A percentile compares a stretch with the other conserved stretches of the same genome.
Conservation (phyloP, 1,140 invertebrate genomes). For the Trichogramma pretiosum region DNA sequence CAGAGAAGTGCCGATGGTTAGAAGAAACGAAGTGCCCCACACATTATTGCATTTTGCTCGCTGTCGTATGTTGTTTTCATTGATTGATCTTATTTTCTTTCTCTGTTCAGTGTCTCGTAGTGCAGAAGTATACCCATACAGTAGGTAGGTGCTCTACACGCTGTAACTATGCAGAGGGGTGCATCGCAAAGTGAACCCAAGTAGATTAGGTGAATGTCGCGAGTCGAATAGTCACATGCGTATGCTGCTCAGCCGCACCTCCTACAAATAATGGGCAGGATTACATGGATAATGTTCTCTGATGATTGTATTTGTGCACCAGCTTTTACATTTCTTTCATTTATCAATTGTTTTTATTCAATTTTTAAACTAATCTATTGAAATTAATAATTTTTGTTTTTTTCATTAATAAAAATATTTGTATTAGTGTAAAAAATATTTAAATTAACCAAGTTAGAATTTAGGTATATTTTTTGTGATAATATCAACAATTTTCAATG, state of each 20-base stretch:
- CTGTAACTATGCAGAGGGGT: conserved; percentile 44
- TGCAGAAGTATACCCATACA: conserved; percentile 40
- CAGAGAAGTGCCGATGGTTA: conserved; percentile 27
- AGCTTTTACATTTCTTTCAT: conserved; percentile 11
- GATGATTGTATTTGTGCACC: neutral
- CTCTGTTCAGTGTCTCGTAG: conserved; percentile 27
- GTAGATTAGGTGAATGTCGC: conserved; percentile 38
- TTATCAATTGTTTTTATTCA: too few relatives aligned
- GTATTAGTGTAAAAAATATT: too few relatives aligned
- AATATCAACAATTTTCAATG: too few relatives aligned
- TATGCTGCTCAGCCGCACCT: conserved; percentile 44
- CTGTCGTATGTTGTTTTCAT: conserved; percentile 9
- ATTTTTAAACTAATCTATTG: neutral
- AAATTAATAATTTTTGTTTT: neutral
- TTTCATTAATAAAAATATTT: neutral
- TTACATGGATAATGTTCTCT: conserved; percentile 35
- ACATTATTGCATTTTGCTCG: conserved; percentile 18
- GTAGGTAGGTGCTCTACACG: conserved; percentile 42
- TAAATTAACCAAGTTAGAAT: too few relatives aligned
- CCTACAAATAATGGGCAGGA: conserved; percentile 49
- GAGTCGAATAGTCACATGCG: conserved; percentile 37
- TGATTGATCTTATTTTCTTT: conserved; percentile 11
- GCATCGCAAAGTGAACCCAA: conserved; percentile 42
- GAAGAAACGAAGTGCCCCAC: conserved; percentile 35
- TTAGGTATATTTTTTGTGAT: too few relatives aligned